Conservation (phyloP, 2,888 invertebrate genomes). For the Drosophila infuscata region DNA sequence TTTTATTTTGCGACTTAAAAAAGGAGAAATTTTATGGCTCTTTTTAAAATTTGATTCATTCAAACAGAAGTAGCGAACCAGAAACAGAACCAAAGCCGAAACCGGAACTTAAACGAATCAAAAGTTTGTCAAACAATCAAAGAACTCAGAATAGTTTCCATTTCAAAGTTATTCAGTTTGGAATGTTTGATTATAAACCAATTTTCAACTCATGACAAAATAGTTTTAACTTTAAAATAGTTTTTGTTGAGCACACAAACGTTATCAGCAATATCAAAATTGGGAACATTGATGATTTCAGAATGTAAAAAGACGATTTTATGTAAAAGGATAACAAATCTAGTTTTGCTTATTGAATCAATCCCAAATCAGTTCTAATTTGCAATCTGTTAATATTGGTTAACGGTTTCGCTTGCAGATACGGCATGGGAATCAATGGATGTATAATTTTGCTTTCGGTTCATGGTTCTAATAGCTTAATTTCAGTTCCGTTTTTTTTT, state of each 20-base stretch:
- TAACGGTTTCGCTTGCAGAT: background rate
- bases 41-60: background rate
- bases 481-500: background rate
- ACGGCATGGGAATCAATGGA: background rate
- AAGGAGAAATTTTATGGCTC: background rate
- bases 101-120: background rate
- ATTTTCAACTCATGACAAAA: background rate
- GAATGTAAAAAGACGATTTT: background rate
- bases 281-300: background rate
- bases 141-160: background rate
- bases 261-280: background rate
- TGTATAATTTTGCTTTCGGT: background rate
- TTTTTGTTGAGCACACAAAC: background rate
- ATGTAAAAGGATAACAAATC: background rate
- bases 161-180: background rate
- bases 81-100: background rate
- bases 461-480: background rate
- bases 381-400: background rate
- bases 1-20: background rate
- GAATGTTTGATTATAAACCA: background rate
- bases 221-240: background rate
- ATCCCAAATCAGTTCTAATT: background rate
- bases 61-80: background rate
- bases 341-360: background rate
- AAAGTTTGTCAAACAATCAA: background rate